Conservation (phyloP, 2,113 vertebrate genomes). For the Bungarus multicinctus region DNA sequence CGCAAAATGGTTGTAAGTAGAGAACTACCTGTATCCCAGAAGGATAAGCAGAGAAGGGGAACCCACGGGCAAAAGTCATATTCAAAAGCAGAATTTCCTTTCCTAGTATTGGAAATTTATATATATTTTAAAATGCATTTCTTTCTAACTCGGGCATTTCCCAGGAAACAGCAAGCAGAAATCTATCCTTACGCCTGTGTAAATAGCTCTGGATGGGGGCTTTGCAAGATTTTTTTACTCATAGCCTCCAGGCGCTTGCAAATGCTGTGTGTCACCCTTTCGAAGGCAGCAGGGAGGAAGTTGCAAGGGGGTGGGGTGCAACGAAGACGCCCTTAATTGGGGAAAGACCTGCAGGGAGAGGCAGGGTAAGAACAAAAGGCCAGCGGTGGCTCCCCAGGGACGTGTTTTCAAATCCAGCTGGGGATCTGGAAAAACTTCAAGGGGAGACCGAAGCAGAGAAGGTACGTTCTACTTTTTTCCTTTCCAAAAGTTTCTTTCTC, state of each 20-base stretch:
- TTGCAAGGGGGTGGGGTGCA: neutral
- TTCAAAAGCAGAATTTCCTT: neutral
- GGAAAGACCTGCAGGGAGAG: no score
- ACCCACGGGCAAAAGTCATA: no score
- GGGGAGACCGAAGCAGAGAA: neutral
- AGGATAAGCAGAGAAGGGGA: neutral
- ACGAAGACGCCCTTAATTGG: neutral
- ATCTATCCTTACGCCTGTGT: neutral
- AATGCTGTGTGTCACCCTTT: neutral
- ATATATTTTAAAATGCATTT: neutral
- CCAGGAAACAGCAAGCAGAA: neutral
- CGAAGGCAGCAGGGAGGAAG: conserved; percentile 2
- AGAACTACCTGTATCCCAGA: neutral
- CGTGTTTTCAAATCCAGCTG: neutral
- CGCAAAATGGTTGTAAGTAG: no score
- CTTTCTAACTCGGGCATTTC: neutral
- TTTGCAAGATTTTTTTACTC: neutral
- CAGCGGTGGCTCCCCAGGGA: accelerated
- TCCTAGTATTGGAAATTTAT: neutral
- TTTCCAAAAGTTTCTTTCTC: neutral
- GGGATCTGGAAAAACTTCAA: neutral
- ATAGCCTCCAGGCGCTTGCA: neutral
- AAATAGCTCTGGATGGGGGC: no score
- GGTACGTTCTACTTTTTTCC: neutral
- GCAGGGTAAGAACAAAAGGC: neutral